Evolutionary conservation across 2,888 invertebrate species (phyloP), one percentile per base, ranked within the genome.

Genomic region (Chloroclysta siterata): DNA sequence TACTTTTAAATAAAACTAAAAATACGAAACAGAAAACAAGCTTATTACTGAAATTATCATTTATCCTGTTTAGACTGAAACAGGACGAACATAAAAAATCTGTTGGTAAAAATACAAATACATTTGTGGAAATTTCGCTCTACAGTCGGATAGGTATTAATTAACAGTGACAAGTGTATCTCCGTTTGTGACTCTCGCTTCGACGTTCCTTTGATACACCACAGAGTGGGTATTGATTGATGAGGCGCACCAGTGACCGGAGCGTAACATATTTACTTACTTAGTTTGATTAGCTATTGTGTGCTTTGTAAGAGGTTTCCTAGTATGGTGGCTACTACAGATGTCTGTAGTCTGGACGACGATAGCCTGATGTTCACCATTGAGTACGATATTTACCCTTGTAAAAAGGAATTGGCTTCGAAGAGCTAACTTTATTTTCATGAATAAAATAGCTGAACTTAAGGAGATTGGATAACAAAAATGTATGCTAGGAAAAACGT

Each of bases 221-320:
- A 51, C 52, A 64, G 59, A 46, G 46, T 46, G 6, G 52, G 57
- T 68, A 60, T 59, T 62, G 53, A 70, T 66, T 68, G 65, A 66
- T 68, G 64, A 71, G 69, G 64, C 10, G 46, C 8, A 15, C 15
- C 64, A 66, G 55, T 53, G 59, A 46, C 57, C 52, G 54, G 63
- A 67, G 17, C 17, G 70, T 71, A 66, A 56, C 53, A 72, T 67
- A 33, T 33, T 33, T 33, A 36, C 36, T 39, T 39, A 39, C 36
- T 39, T 39, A 69, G 59, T 67, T 70, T 71, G 68, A 73, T 76
- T 76, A 75, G 72, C 60, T 66, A 65, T 70, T 70, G 68, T 68
- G 61, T 71, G 71, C 66, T 71, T 59, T 72, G 72, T 69, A 58
- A 68, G 8, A 36, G 11, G 55, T 55, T 62, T 57, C 53, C 46